phyloP scores from a whole-genome alignment of 1,140 invertebrate species.

The Lethrus apterus region DNA sequence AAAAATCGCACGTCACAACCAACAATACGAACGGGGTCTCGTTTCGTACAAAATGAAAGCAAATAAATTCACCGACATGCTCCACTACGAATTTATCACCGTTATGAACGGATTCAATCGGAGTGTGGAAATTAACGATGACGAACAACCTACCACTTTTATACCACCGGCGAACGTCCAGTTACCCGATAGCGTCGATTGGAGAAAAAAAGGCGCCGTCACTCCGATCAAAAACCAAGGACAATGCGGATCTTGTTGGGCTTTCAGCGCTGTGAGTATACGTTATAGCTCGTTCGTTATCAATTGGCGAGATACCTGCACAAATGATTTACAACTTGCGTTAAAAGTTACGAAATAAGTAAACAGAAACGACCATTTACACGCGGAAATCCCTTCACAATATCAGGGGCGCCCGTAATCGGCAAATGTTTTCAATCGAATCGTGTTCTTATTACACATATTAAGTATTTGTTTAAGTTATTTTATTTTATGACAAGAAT shows the following conservation, averaged over 20 bases:
- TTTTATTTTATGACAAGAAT: background rate
- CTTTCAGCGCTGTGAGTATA: conserved; percentile 71
- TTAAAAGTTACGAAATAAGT: no score
- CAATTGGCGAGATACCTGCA: no score
- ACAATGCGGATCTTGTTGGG: conserved; percentile 91
- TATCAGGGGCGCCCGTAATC: no score
- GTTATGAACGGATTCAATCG: background rate
- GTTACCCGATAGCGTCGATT: conserved; percentile 72
- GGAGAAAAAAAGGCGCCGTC: conserved; percentile 79
- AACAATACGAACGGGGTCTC: conserved; percentile 19
- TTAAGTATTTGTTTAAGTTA: background rate
- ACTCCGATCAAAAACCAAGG: conserved; percentile 91
- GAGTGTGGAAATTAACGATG: background rate
- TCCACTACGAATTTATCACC: conserved; percentile 20
- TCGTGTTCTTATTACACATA: background rate
- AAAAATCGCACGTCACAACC: conserved; percentile 22
- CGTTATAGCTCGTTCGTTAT: no score
- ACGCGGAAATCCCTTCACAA: no score
- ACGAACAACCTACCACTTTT: conserved; percentile 53
- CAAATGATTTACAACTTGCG: no score
- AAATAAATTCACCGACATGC: conserved; percentile 23
- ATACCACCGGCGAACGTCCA: conserved; percentile 66
- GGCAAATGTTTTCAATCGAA: background rate
- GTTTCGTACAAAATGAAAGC: conserved; percentile 18
- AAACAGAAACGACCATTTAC: no score